These are phyloP conservation scores for Melospiza melodia DNA, from an alignment of 2,113 vertebrate species.

Conservation along the genomic window DNA sequence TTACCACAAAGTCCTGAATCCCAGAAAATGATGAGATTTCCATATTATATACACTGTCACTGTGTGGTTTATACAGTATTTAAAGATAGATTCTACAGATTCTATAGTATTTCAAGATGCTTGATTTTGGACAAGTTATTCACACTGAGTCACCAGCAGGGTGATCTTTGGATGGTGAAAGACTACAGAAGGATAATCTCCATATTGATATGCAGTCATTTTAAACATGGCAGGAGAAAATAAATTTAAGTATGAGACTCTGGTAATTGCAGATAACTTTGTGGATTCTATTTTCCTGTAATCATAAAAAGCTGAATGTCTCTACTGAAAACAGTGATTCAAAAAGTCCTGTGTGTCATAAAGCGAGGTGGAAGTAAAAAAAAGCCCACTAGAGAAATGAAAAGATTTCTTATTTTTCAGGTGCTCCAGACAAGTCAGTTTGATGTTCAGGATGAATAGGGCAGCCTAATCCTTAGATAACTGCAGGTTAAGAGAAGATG, in stretches of 20 bases:
- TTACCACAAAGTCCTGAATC: not conserved
- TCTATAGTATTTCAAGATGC: not conserved
- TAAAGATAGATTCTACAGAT: not conserved
- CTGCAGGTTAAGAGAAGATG: not conserved
- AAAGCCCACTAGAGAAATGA: not conserved
- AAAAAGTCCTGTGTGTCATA: not conserved
- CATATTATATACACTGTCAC: not conserved
- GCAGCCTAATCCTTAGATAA: not conserved
- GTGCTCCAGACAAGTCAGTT: not conserved
- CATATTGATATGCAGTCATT: not conserved
- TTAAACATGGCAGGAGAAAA: not conserved
- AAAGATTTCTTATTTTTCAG: not conserved
- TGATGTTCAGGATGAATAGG: not conserved
- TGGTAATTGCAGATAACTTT: not conserved
- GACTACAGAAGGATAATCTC: not conserved
- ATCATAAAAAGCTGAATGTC: not conserved
- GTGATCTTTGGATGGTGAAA: not conserved
- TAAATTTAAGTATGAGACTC: not conserved
- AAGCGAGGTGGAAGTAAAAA: not conserved
- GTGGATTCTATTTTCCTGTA: not conserved
- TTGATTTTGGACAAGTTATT: not conserved
- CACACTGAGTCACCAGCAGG: not conserved
- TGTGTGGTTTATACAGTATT: not conserved
- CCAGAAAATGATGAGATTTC: not conserved
- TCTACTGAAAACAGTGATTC: not conserved